Base-by-base conservation (phyloP, 2,113 vertebrate species). In the Poeciliopsis prolifica region DNA sequence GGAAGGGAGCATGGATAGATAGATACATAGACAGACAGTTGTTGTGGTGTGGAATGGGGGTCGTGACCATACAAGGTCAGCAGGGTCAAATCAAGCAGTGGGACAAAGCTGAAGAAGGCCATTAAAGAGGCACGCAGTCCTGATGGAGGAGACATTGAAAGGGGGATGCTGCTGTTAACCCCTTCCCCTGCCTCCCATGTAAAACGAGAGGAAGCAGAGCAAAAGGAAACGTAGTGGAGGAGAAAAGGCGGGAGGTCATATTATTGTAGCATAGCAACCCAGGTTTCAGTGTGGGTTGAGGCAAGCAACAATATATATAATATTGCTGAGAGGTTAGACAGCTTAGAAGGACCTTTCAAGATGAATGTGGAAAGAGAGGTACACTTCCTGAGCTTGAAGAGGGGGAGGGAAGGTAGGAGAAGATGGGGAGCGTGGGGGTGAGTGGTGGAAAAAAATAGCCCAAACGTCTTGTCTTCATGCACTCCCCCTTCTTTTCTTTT, bases 221-320 rank as follows among this genome's bases (percentile, higher is more conserved):
- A 83, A 85, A 80, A 90, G 89, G 87, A 90, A 90, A 88, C 78
- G 81, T 77, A 84, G 84, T 80, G 82, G 79, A 91, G 89, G 81
- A 92, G 87, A 88, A 65, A 79, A 90, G 88, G 90, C 75, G 89
- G 92, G 90, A 92, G 92, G 92, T 93, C 88, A 92, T 87, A 87
- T 88, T 88, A 89, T 92, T 90, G 92, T 93, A 93, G 91, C 92
- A 84, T 92, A 93, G 92, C 92, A 93, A 92, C 92, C 89, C 91
- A 85, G 90, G 89, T 89, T 91, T 90, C 82, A 92, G 91, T 92
- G 92, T 93, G 92, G 92, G 92, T 91, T 92, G 92, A 89, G 84
- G 87, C 88, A 76, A 85, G 92, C 89, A 89, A 90, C 91, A 93
- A 92, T 92, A 92, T 92, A 90, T 89, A 88, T 58, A 58, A 93